Conservation (phyloP, 1,140 invertebrate species). For the Drosophila lacertosa region DNA sequence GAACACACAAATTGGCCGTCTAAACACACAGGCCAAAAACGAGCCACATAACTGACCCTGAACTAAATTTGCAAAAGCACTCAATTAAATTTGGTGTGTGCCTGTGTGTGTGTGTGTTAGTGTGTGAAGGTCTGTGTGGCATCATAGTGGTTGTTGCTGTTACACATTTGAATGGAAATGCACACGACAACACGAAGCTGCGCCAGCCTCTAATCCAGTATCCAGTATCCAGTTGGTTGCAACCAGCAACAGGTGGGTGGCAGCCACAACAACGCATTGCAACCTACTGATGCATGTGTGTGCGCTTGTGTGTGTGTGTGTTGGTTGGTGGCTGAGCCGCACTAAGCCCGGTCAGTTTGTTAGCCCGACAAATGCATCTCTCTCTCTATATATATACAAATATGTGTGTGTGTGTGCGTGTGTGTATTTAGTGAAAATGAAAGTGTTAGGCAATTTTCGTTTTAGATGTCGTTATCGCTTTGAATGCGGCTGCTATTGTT, state of each 20-base stretch:
- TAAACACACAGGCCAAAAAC: constrained; percentile 57
- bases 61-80: constrained; percentile 70
- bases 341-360: constrained; percentile 36
- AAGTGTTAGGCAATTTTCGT: constrained; percentile 74
- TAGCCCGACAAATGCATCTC: constrained; percentile 35
- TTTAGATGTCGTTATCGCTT: constrained; percentile 62
- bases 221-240: constrained; percentile 57
- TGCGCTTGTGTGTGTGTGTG: constrained; percentile 14
- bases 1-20: constrained; percentile 48
- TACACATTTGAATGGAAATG: constrained; percentile 62
- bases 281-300: constrained; percentile 20
- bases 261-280: constrained; percentile 15
- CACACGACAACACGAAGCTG: constrained; percentile 32
- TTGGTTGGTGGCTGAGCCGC: constrained; percentile 30
- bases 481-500: constrained; percentile 39
- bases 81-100: constrained; percentile 69
- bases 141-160: constrained; percentile 26
- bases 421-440: constrained; percentile 54
- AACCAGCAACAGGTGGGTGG: constrained; percentile 66
- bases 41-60: constrained; percentile 69
- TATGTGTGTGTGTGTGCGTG: constrained; percentile 10
- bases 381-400: constrained; percentile 8
- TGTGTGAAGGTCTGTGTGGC: constrained; percentile 27
- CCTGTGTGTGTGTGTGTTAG: constrained; percentile 20
- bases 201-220: constrained; percentile 61